These are phyloP conservation scores for Pantherophis guttatus DNA, from an alignment of 2,113 vertebrate species.

Conservation along the genomic window DNA sequence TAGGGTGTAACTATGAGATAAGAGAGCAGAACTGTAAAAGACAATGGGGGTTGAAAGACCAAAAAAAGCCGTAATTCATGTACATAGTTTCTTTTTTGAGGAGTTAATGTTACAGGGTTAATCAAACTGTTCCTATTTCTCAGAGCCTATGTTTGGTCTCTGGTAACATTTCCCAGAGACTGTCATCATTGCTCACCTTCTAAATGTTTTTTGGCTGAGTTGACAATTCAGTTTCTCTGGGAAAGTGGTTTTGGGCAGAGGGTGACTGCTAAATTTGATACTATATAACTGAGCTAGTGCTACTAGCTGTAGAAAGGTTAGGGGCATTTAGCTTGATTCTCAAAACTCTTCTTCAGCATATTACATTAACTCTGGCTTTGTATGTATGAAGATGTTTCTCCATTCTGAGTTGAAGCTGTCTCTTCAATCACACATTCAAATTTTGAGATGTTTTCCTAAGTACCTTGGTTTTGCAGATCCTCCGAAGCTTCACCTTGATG, in stretches of 20 bases:
- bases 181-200: background rate
- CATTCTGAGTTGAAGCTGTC: background rate
- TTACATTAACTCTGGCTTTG: background rate
- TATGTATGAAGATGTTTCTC: background rate
- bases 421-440: background rate
- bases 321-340: background rate
- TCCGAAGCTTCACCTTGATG: constrained; percentile 87
- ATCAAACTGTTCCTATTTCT: background rate
- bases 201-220: background rate
- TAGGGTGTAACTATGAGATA: background rate
- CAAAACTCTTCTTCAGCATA: background rate
- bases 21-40: background rate
- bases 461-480: constrained; percentile 79
- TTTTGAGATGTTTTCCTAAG: background rate
- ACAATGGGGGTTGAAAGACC: background rate
- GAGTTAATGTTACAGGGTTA: background rate
- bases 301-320: background rate
- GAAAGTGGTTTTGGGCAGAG: background rate
- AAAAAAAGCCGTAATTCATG: background rate
- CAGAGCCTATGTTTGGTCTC: background rate
- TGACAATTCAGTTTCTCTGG: background rate
- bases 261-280: background rate
- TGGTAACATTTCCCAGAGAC: background rate
- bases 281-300: background rate
- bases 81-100: background rate